Conservation (phyloP, 2,113 vertebrate species). For the Tamias sibiricus region DNA sequence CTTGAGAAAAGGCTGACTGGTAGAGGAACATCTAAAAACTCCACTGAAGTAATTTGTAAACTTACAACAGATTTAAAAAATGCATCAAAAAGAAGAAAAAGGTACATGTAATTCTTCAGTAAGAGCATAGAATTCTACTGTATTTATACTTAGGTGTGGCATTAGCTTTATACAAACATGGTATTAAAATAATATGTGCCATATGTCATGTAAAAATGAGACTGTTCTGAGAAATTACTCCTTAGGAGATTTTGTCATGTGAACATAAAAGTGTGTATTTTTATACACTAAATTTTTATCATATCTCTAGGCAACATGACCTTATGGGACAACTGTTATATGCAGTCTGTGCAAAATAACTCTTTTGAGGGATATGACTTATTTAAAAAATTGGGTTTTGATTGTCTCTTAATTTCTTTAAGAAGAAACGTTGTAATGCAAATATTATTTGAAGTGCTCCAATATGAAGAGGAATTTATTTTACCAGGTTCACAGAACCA, state of each 20-base stretch:
- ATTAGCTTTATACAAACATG: neutral
- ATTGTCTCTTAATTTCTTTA: neutral
- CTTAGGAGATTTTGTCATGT: too few species aligned
- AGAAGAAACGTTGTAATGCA: neutral
- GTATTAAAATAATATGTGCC: neutral
- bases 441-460: neutral
- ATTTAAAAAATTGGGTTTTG: neutral
- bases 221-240: neutral
- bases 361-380: neutral
- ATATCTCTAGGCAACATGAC: neutral
- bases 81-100: neutral
- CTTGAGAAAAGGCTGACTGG: neutral
- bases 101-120: neutral
- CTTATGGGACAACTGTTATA: neutral
- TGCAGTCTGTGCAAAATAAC: neutral
- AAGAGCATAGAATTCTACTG: neutral
- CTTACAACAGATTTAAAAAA: neutral
- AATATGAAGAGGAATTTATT: neutral
- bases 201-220: too few species aligned
- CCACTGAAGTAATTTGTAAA: neutral
- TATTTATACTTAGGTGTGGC: neutral
- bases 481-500: neutral
- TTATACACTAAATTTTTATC: neutral
- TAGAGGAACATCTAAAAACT: neutral
- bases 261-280: neutral